phyloP scores from a whole-genome alignment of 1,140 invertebrate species.

The Sitophilus oryzae region DNA sequence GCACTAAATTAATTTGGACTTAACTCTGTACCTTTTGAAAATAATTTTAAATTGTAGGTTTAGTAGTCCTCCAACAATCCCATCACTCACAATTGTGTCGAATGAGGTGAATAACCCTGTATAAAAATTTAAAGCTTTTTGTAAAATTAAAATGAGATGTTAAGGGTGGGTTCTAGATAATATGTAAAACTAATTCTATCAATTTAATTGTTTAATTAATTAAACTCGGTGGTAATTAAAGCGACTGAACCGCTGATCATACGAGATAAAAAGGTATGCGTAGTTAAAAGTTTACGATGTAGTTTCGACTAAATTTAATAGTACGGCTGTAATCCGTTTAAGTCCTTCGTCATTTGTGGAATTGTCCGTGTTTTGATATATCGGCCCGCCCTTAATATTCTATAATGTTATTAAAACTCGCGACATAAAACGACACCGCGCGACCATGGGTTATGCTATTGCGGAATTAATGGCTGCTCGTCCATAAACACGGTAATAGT shows the following conservation, averaged over 20 bases:
- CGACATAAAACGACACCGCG: constrained; percentile 19
- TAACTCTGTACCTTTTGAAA: no score
- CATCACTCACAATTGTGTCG: no score
- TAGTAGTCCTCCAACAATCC: no score
- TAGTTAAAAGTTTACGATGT: constrained; percentile 23
- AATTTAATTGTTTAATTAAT: not conserved
- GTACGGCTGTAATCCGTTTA: constrained; percentile 21
- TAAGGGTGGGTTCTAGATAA: no score
- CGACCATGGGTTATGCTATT: constrained; percentile 19
- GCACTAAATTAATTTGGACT: no score
- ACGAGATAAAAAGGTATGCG: constrained; percentile 21
- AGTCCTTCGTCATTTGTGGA: constrained; percentile 22
- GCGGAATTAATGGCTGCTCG: constrained; percentile 15
- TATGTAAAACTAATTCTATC: no score
- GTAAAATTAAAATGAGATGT: no score
- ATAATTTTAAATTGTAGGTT: no score
- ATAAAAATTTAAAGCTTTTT: no score
- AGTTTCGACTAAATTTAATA: constrained; percentile 25
- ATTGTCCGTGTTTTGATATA: constrained; percentile 23
- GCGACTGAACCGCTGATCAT: not conserved
- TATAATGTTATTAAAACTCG: constrained; percentile 25
- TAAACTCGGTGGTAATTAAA: not conserved
- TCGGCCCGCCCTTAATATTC: constrained; percentile 19
- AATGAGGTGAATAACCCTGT: no score
- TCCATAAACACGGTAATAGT: constrained; percentile 21